phyloP scores from a whole-genome alignment of 2,797 vertebrate species.

The Poeciliopsis presidionis region DNA sequence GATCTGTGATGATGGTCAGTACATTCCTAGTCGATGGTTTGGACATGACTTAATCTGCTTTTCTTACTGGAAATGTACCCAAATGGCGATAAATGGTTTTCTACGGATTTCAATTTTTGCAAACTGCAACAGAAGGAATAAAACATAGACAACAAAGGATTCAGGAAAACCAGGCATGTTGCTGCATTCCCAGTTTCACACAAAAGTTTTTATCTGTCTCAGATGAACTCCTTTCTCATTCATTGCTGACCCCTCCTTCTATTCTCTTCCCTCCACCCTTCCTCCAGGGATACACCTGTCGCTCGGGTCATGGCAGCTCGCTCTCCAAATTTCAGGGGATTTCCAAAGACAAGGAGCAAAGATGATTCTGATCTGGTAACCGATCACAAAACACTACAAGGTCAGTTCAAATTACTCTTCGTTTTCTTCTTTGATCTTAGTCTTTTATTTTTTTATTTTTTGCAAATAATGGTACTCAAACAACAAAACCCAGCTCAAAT shows the following conservation, averaged over 20 bases:
- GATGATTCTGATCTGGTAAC: background rate
- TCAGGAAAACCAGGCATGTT: slow-evolving; percentile 24
- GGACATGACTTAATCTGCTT: slow-evolving; percentile 30
- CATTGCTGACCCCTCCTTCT: slow-evolving; percentile 31
- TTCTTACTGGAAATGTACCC: background rate
- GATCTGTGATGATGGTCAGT: slow-evolving; percentile 53
- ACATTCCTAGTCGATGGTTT: slow-evolving; percentile 39
- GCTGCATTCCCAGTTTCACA: slow-evolving; percentile 18
- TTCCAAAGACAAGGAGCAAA: background rate
- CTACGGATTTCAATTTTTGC: background rate
- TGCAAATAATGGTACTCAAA: background rate
- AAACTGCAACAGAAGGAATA: background rate
- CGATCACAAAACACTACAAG: slow-evolving; percentile 26
- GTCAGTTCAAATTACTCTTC: slow-evolving; percentile 29
- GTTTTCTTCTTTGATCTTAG: background rate
- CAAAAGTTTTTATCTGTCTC: slow-evolving; percentile 10
- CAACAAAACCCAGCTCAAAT: background rate
- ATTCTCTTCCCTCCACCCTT: slow-evolving; percentile 46
- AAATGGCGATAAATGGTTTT: background rate
- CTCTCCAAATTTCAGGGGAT: slow-evolving; percentile 11
- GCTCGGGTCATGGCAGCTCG: slow-evolving; percentile 33
- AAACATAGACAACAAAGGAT: slow-evolving; percentile 15
- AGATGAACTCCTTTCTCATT: background rate
- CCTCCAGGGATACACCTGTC: slow-evolving; percentile 68
- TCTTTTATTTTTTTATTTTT: background rate